phyloP scores from a whole-genome alignment of 2,888 invertebrate genomes.

The Lasioglossum leucozonium region DNA sequence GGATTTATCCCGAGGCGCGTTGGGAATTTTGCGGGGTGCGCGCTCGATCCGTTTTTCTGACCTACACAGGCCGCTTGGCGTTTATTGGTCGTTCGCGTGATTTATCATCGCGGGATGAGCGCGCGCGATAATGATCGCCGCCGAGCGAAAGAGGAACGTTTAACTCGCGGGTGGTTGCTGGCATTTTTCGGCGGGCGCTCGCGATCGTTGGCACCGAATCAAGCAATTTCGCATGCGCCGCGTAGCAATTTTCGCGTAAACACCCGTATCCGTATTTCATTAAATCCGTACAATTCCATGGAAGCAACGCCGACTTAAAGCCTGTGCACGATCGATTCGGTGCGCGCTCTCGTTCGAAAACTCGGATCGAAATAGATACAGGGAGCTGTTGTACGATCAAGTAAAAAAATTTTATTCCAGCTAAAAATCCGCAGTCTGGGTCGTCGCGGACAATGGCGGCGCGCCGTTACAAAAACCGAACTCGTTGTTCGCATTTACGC shows the following conservation, averaged over 20 bases:
- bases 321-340: background rate
- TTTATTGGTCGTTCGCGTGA: slow-evolving; percentile 77
- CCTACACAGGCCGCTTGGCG: slow-evolving; percentile 55
- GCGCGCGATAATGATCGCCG: slow-evolving; percentile 73
- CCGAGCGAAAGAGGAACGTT: slow-evolving; percentile 45
- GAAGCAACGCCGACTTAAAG: background rate
- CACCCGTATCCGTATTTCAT: background rate
- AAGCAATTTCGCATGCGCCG: background rate
- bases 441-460: no score
- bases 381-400: no score
- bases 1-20: slow-evolving; percentile 73
- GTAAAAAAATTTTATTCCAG: background rate
- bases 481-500: background rate
- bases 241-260: background rate
- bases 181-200: slow-evolving; percentile 37
- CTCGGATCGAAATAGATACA: background rate
- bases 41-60: slow-evolving; percentile 68
- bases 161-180: slow-evolving; percentile 4
- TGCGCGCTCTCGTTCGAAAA: background rate
- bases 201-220: slow-evolving; percentile 28
- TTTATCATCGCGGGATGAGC: slow-evolving; percentile 74
- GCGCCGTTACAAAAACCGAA: background rate
- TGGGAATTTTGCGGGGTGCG: slow-evolving; percentile 61
- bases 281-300: background rate
- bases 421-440: background rate